These are phyloP conservation scores for Mastigias papua DNA, from an alignment of 30 jellyfish, hydroid and myxozoan species.

Conservation along the genomic window DNA sequence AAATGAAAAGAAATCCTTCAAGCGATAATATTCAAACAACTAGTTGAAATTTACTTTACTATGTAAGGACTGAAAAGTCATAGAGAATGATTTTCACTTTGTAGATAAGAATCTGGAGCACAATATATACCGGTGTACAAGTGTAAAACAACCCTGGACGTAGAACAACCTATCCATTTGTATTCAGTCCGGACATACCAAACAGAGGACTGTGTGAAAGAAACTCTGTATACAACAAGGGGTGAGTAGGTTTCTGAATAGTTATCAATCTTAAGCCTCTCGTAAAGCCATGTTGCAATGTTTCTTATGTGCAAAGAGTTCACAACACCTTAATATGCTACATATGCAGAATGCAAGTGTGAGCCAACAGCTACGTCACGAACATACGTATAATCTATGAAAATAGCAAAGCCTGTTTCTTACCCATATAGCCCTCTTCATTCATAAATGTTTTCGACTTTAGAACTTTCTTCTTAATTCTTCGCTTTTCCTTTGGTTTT, in stretches of 20 bases:
- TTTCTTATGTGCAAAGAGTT: no score
- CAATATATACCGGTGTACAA: not conserved
- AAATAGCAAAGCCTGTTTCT: not conserved
- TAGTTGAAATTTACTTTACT: not conserved
- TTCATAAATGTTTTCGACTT: conserved; percentile 81
- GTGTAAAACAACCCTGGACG: not conserved
- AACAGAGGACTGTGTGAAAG: no score
- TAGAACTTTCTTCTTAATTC: conserved; percentile 60
- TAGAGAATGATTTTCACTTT: not conserved
- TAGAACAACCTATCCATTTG: no score
- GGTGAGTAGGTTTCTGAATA: not conserved
- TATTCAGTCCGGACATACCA: no score
- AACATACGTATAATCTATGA: no score
- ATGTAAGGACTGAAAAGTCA: not conserved
- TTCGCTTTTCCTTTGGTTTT: conserved; percentile 60
- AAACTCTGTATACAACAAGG: no score
- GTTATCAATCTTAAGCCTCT: not conserved
- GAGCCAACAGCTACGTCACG: not conserved
- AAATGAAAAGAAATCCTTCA: not conserved
- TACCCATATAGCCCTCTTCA: conserved; percentile 94
- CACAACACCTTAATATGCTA: not conserved
- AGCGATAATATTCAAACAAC: not conserved
- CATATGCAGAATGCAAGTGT: not conserved
- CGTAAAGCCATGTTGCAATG: not conserved
- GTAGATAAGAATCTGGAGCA: not conserved